These are phyloP conservation scores for Platichthys stellatus DNA, from an alignment of 2,113 vertebrate species.

Conservation along the genomic window DNA sequence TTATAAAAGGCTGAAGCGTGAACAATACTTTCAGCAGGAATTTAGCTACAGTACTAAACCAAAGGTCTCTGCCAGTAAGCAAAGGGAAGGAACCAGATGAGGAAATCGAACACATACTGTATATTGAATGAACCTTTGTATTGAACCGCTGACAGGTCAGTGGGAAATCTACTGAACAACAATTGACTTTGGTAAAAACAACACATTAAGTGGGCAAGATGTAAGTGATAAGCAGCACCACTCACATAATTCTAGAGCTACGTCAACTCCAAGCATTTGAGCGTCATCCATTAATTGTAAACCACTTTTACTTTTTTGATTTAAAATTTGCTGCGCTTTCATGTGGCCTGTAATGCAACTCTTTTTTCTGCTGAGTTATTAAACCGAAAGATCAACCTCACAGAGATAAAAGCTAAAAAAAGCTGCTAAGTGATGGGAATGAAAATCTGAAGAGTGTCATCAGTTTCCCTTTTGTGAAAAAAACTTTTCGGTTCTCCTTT, in stretches of 20 bases:
- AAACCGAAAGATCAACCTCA: slow-evolving; percentile 18
- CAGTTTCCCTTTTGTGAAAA: slow-evolving; percentile 1
- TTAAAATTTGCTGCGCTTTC: slow-evolving; percentile 12
- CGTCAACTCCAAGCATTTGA: background rate
- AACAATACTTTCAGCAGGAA: slow-evolving; percentile 29
- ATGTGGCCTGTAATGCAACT: slow-evolving; percentile 20
- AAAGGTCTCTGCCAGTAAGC: slow-evolving; percentile 33
- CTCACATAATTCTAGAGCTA: background rate
- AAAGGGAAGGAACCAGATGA: slow-evolving; percentile 47
- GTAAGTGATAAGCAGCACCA: background rate
- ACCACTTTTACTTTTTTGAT: background rate
- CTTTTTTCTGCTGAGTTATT: slow-evolving; percentile 18
- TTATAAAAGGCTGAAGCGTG: slow-evolving; percentile 8
- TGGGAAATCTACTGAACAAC: slow-evolving; percentile 27
- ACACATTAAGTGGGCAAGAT: slow-evolving; percentile 10
- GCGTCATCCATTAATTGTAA: slow-evolving; percentile 2
- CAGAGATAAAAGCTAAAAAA: slow-evolving; percentile 4
- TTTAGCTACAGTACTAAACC: background rate
- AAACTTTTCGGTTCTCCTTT: slow-evolving; percentile 28
- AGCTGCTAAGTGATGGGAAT: slow-evolving; percentile 18
- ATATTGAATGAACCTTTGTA: slow-evolving; percentile 60
- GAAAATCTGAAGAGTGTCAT: background rate
- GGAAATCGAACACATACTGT: slow-evolving; percentile 26
- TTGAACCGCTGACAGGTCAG: slow-evolving; percentile 45
- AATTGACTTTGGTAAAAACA: slow-evolving; percentile 22